phyloP scores from a whole-genome alignment of 92 coral and sea anemone species.

The Siderastrea siderea region DNA sequence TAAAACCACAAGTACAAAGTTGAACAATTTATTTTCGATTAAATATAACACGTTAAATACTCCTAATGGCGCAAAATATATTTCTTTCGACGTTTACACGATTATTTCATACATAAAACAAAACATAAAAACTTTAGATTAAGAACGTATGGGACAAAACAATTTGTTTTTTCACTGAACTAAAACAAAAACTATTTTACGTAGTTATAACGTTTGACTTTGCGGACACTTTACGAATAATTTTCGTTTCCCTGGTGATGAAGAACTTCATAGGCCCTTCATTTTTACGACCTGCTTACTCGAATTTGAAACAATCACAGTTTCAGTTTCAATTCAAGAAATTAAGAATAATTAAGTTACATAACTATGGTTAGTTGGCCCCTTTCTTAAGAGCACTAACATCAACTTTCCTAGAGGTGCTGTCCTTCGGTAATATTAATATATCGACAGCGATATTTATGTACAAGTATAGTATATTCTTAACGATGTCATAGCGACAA shows the following conservation, averaged over 20 bases:
- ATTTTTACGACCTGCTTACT: neutral
- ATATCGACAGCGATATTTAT: neutral
- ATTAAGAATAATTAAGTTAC: no score
- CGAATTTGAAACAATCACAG: neutral
- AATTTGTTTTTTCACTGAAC: no score
- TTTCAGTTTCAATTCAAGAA: no score
- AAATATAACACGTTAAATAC: constrained; percentile 1
- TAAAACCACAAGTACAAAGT: neutral
- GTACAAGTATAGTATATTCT: neutral
- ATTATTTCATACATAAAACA: neutral
- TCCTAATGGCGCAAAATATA: constrained; percentile 9
- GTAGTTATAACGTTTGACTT: no score
- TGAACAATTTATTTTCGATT: neutral
- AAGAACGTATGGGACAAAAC: no score
- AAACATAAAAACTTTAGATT: neutral
- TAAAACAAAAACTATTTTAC: no score
- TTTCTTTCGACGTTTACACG: neutral
- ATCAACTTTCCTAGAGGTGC: neutral
- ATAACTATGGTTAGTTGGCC: neutral
- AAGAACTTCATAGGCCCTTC: neutral
- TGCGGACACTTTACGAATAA: no score
- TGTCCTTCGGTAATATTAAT: no score
- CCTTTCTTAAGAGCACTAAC: neutral
- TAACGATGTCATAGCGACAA: neutral
- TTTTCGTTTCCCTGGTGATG: no score